Evolutionary conservation across 2,888 invertebrate species (phyloP).

Genomic region (Eurois occulta): DNA sequence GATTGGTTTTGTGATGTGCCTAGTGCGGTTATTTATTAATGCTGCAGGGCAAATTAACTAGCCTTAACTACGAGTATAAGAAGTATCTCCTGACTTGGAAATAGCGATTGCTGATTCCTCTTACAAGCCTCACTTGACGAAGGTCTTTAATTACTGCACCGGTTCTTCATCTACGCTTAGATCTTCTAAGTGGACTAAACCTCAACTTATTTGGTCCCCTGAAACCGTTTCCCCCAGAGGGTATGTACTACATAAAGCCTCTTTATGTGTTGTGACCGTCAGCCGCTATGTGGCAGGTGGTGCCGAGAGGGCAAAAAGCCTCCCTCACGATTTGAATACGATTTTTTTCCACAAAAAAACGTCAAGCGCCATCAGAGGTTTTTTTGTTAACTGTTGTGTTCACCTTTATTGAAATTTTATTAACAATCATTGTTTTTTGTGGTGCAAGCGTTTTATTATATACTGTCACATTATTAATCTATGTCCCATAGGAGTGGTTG

Average conservation of each 20-base stretch:
- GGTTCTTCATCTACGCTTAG: neutral
- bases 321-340: conserved; percentile 83
- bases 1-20: neutral
- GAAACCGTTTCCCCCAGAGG: conserved; percentile 4
- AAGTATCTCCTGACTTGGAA: neutral
- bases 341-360: conserved; percentile 71
- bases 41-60: conserved; percentile 25
- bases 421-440: conserved; percentile 74
- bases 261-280: conserved; percentile 58
- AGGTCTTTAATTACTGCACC: too few species aligned
- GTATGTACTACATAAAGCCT: conserved; percentile 54
- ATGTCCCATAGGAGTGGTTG: conserved; percentile 21
- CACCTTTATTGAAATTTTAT: conserved; percentile 71
- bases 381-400: conserved; percentile 69
- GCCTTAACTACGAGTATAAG: neutral
- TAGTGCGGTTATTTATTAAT: neutral
- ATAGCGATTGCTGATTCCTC: neutral
- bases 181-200: neutral
- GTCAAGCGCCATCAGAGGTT: conserved; percentile 65
- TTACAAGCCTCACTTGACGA: neutral
- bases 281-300: conserved; percentile 77
- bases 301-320: conserved; percentile 73
- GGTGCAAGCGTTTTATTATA: conserved; percentile 53
- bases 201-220: neutral
- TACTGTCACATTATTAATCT: conserved; percentile 64